A percentile compares a stretch with the other conserved stretches of the same genome.
Conservation (phyloP, 2,888 invertebrate species). For the Lysandra bellargus region DNA sequence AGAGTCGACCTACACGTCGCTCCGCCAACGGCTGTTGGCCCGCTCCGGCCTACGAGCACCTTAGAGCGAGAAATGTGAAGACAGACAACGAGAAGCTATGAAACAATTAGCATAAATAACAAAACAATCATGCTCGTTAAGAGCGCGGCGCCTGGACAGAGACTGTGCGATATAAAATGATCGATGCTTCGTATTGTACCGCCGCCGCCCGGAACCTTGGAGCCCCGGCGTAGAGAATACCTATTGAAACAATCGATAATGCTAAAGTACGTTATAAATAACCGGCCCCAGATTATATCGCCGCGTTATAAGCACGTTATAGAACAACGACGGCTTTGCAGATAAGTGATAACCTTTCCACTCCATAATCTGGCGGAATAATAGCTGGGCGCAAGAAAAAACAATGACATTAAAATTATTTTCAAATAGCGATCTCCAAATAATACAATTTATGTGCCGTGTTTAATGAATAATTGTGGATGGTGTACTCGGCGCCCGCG, state of each 20-base stretch:
- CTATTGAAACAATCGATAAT: slow-evolving; percentile 27
- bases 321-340: not conserved
- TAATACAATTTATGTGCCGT: not conserved
- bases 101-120: slow-evolving; percentile 22
- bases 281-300: not conserved
- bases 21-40: not conserved
- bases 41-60: not conserved
- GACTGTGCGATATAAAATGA: not conserved
- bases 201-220: slow-evolving; percentile 20
- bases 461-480: not conserved
- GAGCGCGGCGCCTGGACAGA: not conserved
- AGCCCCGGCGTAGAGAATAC: slow-evolving; percentile 15
- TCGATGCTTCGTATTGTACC: not conserved
- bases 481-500: not conserved
- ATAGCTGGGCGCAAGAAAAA: not conserved
- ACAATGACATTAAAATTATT: not conserved
- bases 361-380: not conserved
- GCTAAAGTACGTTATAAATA: slow-evolving; percentile 11
- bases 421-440: not conserved
- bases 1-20: not conserved
- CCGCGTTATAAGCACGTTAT: not conserved
- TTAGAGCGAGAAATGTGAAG: not conserved
- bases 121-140: slow-evolving; percentile 28
- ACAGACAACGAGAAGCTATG: not conserved
- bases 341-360: not conserved